Conservation (phyloP, 1,140 invertebrate genomes). For the Psix sp. region DNA sequence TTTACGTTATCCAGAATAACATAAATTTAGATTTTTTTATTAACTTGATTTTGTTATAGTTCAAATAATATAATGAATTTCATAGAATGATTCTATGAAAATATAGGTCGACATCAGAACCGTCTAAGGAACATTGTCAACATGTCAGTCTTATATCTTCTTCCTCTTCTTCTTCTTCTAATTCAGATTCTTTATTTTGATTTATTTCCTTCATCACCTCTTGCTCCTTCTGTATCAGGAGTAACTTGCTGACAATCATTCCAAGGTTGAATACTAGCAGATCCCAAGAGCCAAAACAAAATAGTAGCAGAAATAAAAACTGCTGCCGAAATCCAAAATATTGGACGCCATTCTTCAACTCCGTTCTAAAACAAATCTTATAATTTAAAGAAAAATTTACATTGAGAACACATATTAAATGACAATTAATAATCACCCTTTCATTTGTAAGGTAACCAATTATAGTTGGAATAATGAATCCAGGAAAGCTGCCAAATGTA, state of each 20-base stretch:
- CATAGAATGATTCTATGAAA: no score
- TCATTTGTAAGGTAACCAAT: slow-evolving; percentile 82
- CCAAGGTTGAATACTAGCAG: slow-evolving; percentile 82
- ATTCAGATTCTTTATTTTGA: slow-evolving; percentile 28
- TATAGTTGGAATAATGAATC: slow-evolving; percentile 84
- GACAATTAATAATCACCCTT: no score
- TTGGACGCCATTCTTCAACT: slow-evolving; percentile 84
- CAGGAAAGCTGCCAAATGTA: slow-evolving; percentile 84
- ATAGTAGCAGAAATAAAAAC: slow-evolving; percentile 83
- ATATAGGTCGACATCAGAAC: no score
- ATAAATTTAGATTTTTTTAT: no score
- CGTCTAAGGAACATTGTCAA: not conserved
- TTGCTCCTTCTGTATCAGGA: slow-evolving; percentile 65
- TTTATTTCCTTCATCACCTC: slow-evolving; percentile 56
- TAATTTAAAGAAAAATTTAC: no score
- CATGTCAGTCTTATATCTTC: slow-evolving; percentile 67
- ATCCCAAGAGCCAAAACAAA: slow-evolving; percentile 83
- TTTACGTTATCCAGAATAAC: no score
- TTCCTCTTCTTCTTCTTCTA: slow-evolving; percentile 63
- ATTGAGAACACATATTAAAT: no score
- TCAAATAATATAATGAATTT: no score
- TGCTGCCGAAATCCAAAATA: slow-evolving; percentile 85
- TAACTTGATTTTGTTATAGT: no score
- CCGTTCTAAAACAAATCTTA: slow-evolving; percentile 82
- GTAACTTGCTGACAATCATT: slow-evolving; percentile 71